phyloP scores from a whole-genome alignment of 2,113 vertebrate species.

The Tringa solitaria region DNA sequence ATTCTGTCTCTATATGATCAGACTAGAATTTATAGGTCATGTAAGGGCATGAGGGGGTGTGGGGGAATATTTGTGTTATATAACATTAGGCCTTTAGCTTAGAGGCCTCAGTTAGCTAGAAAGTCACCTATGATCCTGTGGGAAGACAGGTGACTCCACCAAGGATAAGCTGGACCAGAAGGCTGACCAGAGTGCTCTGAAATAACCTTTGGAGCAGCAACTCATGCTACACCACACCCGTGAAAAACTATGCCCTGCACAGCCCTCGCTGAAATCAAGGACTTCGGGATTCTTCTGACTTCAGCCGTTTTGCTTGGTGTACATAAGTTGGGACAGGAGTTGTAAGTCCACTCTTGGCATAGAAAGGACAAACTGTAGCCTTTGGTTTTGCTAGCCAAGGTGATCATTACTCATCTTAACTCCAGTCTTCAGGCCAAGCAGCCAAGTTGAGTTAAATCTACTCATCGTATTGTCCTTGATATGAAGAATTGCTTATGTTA shows the following conservation, averaged over 20 bases:
- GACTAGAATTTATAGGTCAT: neutral
- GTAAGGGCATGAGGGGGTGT: neutral
- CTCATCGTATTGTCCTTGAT: neutral
- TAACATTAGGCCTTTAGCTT: neutral
- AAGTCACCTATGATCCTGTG: neutral
- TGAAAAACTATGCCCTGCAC: neutral
- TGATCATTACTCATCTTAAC: neutral
- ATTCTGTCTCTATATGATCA: neutral
- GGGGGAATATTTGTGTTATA: neutral
- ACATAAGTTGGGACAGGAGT: neutral
- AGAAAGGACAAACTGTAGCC: neutral
- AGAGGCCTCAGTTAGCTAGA: neutral
- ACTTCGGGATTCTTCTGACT: neutral
- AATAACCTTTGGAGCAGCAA: neutral
- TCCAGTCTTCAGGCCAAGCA: neutral
- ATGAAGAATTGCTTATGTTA: neutral
- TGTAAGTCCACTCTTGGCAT: rapidly evolving
- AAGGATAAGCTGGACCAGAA: neutral
- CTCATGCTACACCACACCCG: neutral
- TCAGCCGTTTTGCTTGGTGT: neutral
- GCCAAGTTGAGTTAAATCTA: neutral
- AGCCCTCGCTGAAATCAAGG: neutral
- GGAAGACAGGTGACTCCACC: neutral
- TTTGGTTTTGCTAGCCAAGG: neutral
- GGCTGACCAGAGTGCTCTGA: neutral